Evolutionary conservation across 2,113 vertebrate species (phyloP).

Genomic region (Clarias macrocephalus): DNA sequence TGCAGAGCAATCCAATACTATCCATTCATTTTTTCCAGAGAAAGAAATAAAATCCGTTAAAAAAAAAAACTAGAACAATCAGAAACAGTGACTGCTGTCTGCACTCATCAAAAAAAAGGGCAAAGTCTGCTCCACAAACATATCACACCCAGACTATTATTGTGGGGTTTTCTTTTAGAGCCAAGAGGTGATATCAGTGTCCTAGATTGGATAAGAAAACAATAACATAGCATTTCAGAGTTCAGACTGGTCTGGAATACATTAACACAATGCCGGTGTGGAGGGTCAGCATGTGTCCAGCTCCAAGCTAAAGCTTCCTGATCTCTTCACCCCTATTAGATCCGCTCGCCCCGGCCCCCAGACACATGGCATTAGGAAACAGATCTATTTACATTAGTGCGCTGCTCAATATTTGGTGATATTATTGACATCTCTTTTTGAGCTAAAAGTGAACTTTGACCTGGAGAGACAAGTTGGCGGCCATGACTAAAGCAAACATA

Average conservation of each 20-base stretch:
- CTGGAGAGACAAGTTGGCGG: slow-evolving; percentile 16
- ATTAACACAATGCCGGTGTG: slow-evolving; percentile 28
- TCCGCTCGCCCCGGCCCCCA: neutral
- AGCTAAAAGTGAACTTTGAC: slow-evolving; percentile 49
- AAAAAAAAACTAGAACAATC: neutral
- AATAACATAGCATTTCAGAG: slow-evolving; percentile 19
- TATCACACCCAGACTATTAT: neutral
- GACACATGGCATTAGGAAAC: slow-evolving; percentile 42
- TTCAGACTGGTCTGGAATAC: slow-evolving; percentile 34
- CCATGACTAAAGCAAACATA: slow-evolving; percentile 54
- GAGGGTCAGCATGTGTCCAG: slow-evolving; percentile 1
- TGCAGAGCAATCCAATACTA: neutral
- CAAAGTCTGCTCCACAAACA: neutral
- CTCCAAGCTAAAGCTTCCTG: slow-evolving; percentile 6
- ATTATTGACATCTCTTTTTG: slow-evolving; percentile 26
- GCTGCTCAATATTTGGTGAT: slow-evolving; percentile 32
- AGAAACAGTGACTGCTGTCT: neutral
- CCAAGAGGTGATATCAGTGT: neutral
- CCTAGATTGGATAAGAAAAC: slow-evolving; percentile 29
- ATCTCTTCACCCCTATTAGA: slow-evolving; percentile 47
- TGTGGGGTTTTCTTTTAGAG: neutral
- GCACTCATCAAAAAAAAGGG: neutral
- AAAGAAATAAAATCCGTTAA: neutral
- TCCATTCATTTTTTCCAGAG: neutral
- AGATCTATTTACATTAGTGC: slow-evolving; percentile 45